Conservation (phyloP, 1,140 invertebrate species). For the Papilio dardanus region DNA sequence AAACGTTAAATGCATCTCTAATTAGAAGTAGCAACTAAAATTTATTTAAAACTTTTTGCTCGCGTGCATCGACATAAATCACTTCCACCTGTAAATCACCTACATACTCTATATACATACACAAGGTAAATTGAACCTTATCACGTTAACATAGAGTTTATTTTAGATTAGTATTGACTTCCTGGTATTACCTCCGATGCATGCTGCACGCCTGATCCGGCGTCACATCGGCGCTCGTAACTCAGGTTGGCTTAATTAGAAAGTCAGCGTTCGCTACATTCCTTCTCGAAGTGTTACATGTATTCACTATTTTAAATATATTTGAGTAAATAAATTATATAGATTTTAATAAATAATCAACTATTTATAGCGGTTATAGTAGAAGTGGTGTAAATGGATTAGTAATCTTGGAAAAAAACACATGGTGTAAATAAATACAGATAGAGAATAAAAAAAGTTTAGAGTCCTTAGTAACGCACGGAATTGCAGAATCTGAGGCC, state of each 20-base stretch:
- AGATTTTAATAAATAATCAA: too few relatives aligned
- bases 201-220: constrained; percentile 36
- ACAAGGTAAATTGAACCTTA: not conserved
- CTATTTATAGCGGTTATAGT: too few relatives aligned
- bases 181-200: constrained; percentile 33
- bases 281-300: constrained; percentile 31
- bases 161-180: not conserved
- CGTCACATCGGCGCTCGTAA: constrained; percentile 36
- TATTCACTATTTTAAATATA: not conserved
- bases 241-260: constrained; percentile 36
- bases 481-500: not conserved
- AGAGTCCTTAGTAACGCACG: not conserved
- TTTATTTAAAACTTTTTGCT: constrained; percentile 37
- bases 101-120: not conserved
- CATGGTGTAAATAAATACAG: too few relatives aligned
- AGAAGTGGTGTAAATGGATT: too few relatives aligned
- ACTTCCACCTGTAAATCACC: constrained; percentile 38
- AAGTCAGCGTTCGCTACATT: constrained; percentile 34
- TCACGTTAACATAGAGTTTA: not conserved
- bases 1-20: not conserved
- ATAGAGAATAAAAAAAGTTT: not conserved
- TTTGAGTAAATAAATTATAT: not conserved
- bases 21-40: constrained; percentile 33
- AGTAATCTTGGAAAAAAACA: too few relatives aligned
- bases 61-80: constrained; percentile 38